These are phyloP conservation scores for Phoenicopterus ruber DNA, from an alignment of 2,113 vertebrate species.

Conservation along the genomic window DNA sequence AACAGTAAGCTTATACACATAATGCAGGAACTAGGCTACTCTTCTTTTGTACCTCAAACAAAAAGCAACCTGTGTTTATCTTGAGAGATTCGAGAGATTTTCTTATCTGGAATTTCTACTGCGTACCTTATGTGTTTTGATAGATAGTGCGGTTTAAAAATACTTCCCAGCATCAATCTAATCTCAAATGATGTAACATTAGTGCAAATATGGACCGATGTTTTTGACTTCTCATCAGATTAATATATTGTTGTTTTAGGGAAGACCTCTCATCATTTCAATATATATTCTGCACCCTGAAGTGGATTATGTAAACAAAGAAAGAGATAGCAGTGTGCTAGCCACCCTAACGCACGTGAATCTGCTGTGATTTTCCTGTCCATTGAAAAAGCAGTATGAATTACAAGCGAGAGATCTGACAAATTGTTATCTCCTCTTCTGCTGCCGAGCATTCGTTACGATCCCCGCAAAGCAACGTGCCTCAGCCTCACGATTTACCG, in stretches of 20 bases:
- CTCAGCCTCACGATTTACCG: neutral
- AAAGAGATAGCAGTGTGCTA: neutral
- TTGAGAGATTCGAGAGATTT: neutral
- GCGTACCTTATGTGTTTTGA: neutral
- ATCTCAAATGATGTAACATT: neutral
- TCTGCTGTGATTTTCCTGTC: neutral
- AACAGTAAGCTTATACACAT: neutral
- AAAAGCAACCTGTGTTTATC: neutral
- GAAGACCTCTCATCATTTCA: neutral
- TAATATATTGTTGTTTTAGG: neutral
- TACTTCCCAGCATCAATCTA: neutral
- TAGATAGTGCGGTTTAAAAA: neutral
- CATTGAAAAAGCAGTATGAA: neutral
- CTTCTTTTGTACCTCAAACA: neutral
- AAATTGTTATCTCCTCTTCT: neutral
- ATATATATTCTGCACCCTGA: neutral
- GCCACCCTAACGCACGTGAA: neutral
- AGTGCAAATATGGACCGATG: neutral
- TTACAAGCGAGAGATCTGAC: neutral
- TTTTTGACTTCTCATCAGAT: neutral
- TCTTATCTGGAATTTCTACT: neutral
- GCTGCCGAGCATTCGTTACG: neutral
- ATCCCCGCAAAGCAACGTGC: neutral
- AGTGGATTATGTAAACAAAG: neutral
- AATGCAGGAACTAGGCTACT: neutral